These are phyloP conservation scores for Lophius americanus DNA, from an alignment of 2,797 vertebrate genomes.

Conservation along the genomic window DNA sequence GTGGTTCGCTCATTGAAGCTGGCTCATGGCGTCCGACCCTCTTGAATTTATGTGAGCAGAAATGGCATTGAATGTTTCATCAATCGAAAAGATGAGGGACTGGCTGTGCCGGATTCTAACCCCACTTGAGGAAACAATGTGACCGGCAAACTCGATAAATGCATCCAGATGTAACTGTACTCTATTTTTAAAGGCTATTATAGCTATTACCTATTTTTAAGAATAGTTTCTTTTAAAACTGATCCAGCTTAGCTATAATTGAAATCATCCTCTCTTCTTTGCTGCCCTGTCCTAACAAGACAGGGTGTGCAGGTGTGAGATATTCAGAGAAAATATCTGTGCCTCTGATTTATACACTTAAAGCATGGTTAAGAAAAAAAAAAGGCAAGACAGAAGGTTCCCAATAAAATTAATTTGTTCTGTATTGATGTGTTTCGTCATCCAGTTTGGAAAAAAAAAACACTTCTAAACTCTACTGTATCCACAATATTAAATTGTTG, in stretches of 20 bases:
- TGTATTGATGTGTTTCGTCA: slow-evolving; percentile 11
- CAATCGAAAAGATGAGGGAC: slow-evolving; percentile 34
- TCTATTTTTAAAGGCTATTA: slow-evolving; percentile 35
- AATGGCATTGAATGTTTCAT: slow-evolving; percentile 40
- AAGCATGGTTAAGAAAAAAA: slow-evolving; percentile 2
- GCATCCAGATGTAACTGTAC: slow-evolving; percentile 39
- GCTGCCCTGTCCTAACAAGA: slow-evolving; percentile 39
- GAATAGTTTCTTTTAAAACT: slow-evolving; percentile 30
- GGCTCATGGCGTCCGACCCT: slow-evolving; percentile 62
- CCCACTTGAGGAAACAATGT: slow-evolving; percentile 67
- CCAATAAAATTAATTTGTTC: slow-evolving; percentile 8
- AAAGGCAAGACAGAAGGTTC: slow-evolving; percentile 7
- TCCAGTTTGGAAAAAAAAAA: slow-evolving; percentile 47
- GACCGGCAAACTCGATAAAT: slow-evolving; percentile 40
- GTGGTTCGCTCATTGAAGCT: slow-evolving; percentile 69
- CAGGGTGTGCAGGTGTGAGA: slow-evolving; percentile 14
- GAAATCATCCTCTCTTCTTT: slow-evolving; percentile 36
- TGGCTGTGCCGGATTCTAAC: slow-evolving; percentile 60
- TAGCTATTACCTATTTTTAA: slow-evolving; percentile 55
- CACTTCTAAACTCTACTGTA: slow-evolving; percentile 35
- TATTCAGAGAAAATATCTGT: slow-evolving; percentile 37
- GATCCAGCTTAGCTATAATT: slow-evolving; percentile 45
- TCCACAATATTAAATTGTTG: slow-evolving; percentile 62
- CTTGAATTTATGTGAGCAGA: slow-evolving; percentile 61
- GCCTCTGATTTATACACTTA: slow-evolving; percentile 53